Evolutionary conservation across 2,888 invertebrate species (phyloP), one percentile per base, ranked within the genome.

Genomic region (Hypomecis atomaria): DNA sequence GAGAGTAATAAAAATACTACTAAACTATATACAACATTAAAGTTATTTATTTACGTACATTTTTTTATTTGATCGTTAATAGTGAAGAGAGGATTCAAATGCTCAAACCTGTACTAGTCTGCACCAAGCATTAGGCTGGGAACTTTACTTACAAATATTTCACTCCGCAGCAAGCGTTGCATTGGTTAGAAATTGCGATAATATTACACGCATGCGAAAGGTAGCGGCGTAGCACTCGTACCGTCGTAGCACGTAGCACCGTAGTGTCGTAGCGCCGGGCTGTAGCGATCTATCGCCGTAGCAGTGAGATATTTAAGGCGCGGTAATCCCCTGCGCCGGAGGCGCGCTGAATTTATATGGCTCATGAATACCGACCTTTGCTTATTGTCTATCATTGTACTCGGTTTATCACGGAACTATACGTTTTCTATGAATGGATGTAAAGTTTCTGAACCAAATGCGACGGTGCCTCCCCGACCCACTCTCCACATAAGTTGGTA

Each of bases 291-390:
- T 23, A 42, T 40, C 48, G 58, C 49, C 58, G 23, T 4, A 33
- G 58, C 58, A 50, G 49, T 36, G 58, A 58, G 50, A 52, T 45
- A 45, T 38, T 53, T 4, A 50, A 33, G 52, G 33, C 13, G 45
- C 50, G 50, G 45, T 52, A 43, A 59, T 44, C 40, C 37, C 33
- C 11, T 50, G 36, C 50, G 59, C 37, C 59, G 56, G 50, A 44
- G 50, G 50, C 43, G 36, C 45, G 5, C 59, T 40, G 45, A 59
- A 59, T 59, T 38, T 59, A 53, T 59, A 59, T 53, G 38, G 52
- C 59, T 59, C 59, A 59, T 53, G 59, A 53, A 59, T 53, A 1
- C 23, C 36, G n/a, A 50, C 37, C 11, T 34, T 0, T 9, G 10
- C 10, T 42, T 4, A 0, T 4, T 8, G 10, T 10, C 8, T 10